These are phyloP conservation scores for Dasyurus viverrinus DNA, from an alignment of 2,113 vertebrate genomes.

Conservation along the genomic window DNA sequence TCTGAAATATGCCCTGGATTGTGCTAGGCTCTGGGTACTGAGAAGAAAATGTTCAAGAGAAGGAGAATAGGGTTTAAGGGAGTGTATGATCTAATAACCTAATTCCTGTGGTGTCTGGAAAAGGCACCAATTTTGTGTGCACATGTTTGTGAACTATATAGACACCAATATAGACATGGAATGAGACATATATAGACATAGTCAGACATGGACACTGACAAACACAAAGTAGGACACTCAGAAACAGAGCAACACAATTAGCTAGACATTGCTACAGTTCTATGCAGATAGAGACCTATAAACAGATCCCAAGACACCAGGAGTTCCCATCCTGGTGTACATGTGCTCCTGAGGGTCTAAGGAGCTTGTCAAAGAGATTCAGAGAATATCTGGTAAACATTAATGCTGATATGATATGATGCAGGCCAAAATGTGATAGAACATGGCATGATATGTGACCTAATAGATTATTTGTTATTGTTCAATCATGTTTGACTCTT, in stretches of 20 bases:
- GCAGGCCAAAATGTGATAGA: neutral
- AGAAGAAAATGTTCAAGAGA: neutral
- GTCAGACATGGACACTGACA: neutral
- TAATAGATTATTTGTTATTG: neutral
- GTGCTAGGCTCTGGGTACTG: neutral
- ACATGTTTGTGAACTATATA: neutral
- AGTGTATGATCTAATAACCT: neutral
- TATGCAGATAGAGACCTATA: neutral
- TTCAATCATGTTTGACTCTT: neutral
- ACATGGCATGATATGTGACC: neutral
- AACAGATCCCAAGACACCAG: neutral
- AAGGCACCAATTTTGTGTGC: neutral
- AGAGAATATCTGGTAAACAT: neutral
- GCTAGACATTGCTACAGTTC: neutral
- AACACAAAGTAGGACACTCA: neutral
- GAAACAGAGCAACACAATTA: neutral
- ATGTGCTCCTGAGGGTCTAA: neutral
- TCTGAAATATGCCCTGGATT: neutral
- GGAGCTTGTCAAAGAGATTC: neutral
- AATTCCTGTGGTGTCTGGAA: neutral
- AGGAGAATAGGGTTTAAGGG: neutral
- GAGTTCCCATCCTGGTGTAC: neutral
- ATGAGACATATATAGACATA: neutral
- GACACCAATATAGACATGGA: neutral
- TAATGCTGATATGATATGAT: neutral